These are phyloP conservation scores for Taurulus bubalis DNA, from an alignment of 2,113 vertebrate genomes.

Conservation along the genomic window DNA sequence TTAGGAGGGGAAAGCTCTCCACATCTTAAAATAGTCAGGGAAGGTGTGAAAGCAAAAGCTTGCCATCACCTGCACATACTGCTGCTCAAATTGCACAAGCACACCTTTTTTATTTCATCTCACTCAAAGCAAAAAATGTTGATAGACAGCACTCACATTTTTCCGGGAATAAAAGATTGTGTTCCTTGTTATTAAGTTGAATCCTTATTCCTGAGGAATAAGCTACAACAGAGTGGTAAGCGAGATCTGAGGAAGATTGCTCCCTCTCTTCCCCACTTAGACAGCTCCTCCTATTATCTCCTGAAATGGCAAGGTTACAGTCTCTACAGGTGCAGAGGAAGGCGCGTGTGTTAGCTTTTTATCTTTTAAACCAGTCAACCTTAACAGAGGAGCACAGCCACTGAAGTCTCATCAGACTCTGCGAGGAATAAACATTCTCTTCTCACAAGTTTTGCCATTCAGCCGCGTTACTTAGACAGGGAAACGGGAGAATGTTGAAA, in stretches of 20 bases:
- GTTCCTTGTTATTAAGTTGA: slow-evolving; percentile 64
- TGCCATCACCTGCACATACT: slow-evolving; percentile 48
- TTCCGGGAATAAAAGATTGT: slow-evolving; percentile 66
- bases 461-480: slow-evolving; percentile 51
- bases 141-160: slow-evolving; percentile 68
- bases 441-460: slow-evolving; percentile 63
- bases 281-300: slow-evolving; percentile 77
- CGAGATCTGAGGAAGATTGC: slow-evolving; percentile 64
- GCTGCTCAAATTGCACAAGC: slow-evolving; percentile 57
- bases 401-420: slow-evolving; percentile 66
- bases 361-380: slow-evolving; percentile 73
- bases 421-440: slow-evolving; percentile 72
- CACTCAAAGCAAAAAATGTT: slow-evolving; percentile 35
- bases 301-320: slow-evolving; percentile 72
- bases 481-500: slow-evolving; percentile 63
- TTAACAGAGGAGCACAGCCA: slow-evolving; percentile 54
- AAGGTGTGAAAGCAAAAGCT: slow-evolving; percentile 58
- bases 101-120: slow-evolving; percentile 14
- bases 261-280: slow-evolving; percentile 36
- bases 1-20: slow-evolving; percentile 52
- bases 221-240: slow-evolving; percentile 52
- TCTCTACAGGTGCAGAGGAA: slow-evolving; percentile 76
- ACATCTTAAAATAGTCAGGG: slow-evolving; percentile 62
- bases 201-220: slow-evolving; percentile 68
- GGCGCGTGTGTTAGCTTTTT: slow-evolving; percentile 67